phyloP scores from a whole-genome alignment of 2,113 vertebrate genomes.

The Rhabdornis inornatus region DNA sequence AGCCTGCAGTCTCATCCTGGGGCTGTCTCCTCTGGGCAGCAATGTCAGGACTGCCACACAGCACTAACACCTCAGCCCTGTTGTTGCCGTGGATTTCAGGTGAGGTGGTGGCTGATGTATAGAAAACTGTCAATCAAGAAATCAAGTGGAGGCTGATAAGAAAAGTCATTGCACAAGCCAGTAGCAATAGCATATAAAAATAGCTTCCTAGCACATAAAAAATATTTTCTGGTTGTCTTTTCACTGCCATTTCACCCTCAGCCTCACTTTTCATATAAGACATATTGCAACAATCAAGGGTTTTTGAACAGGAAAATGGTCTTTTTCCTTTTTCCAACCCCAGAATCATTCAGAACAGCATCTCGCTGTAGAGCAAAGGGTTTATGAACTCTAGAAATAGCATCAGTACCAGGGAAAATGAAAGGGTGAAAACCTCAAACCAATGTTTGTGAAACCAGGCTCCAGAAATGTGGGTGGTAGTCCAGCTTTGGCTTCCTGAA shows the following conservation, averaged over 20 bases:
- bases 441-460: neutral
- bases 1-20: neutral
- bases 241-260: neutral
- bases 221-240: neutral
- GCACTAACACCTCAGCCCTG: neutral
- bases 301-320: neutral
- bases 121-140: neutral
- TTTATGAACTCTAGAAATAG: neutral
- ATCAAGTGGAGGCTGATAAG: neutral
- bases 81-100: neutral
- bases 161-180: neutral
- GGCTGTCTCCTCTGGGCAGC: neutral
- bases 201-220: neutral
- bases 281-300: neutral
- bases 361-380: rapidly evolving
- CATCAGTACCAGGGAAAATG: neutral
- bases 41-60: neutral
- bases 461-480: neutral
- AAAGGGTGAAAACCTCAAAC: neutral
- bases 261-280: neutral
- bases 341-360: neutral
- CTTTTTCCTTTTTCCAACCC: neutral
- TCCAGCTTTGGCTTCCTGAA: neutral
- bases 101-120: neutral
- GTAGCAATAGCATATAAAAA: neutral